Conservation (phyloP, 2,113 vertebrate genomes). For the Ictidomys tridecemlineatus region DNA sequence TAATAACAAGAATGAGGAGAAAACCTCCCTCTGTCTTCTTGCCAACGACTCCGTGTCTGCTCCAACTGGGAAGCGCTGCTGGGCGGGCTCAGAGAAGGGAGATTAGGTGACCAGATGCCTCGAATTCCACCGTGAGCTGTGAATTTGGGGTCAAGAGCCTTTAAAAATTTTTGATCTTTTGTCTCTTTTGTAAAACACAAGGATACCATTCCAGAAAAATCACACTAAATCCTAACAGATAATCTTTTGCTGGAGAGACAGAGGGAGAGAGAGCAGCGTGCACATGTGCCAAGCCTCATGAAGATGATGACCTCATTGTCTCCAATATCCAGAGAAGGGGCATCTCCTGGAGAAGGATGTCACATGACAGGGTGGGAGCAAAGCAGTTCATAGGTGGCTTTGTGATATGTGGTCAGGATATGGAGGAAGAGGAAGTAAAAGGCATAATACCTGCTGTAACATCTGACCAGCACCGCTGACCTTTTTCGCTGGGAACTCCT, state of each 20-base stretch:
- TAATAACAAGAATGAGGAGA: conserved; percentile 8
- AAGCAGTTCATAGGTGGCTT: not conserved
- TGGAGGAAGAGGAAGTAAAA: not conserved
- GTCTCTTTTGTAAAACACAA: not conserved
- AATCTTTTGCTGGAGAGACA: not conserved
- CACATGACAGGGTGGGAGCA: not conserved
- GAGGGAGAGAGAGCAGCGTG: not conserved
- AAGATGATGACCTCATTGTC: not conserved
- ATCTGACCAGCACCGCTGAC: no score
- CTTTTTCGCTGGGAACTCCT: not conserved
- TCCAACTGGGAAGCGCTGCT: not conserved
- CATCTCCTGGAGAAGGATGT: not conserved
- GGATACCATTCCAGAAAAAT: not conserved
- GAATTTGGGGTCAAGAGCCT: not conserved
- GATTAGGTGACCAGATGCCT: not conserved
- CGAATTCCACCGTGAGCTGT: not conserved
- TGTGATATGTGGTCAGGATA: not conserved
- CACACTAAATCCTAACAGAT: not conserved
- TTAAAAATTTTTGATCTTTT: not conserved
- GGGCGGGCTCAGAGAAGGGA: not conserved
- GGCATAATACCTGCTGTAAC: no score
- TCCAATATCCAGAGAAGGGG: not conserved
- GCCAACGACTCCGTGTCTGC: not conserved
- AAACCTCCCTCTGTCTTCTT: not conserved
- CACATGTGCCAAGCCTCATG: not conserved